These are phyloP conservation scores for Poeciliopsis occidentalis DNA, from an alignment of 2,113 vertebrate genomes.

Conservation along the genomic window DNA sequence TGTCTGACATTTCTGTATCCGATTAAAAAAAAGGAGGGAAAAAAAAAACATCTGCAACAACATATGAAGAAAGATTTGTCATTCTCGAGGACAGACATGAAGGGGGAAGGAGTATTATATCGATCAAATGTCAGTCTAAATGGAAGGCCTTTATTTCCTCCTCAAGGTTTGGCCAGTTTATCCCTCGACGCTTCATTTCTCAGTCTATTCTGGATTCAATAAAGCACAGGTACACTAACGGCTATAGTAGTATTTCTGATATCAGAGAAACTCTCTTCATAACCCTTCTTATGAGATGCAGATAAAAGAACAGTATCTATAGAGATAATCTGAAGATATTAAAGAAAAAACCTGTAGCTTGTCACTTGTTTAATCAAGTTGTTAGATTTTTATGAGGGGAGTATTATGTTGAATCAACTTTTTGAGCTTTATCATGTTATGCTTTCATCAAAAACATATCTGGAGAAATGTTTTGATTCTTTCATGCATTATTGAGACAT, in stretches of 20 bases:
- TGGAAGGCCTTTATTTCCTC: conserved; percentile 2
- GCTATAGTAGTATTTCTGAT: conserved; percentile 28
- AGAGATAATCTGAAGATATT: neutral
- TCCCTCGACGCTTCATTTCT: neutral
- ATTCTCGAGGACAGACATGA: conserved; percentile 6
- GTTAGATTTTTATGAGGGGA: neutral
- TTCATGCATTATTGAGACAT: too few species aligned
- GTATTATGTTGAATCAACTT: too few species aligned
- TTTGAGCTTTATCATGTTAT: too few species aligned
- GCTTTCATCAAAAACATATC: too few species aligned
- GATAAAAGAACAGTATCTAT: neutral
- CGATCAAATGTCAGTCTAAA: conserved; percentile 7
- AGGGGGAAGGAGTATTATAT: conserved; percentile 14
- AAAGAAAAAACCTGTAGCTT: neutral
- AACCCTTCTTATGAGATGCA: neutral
- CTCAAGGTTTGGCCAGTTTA: conserved; percentile 17
- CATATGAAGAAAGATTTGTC: conserved; percentile 18
- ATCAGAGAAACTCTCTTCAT: conserved; percentile 27
- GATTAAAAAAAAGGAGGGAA: neutral
- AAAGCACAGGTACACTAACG: conserved; percentile 3
- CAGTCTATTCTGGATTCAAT: conserved; percentile 8
- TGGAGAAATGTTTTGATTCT: too few species aligned
- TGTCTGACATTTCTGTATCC: conserved; percentile 23
- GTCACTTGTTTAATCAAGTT: neutral
- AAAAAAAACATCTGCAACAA: conserved; percentile 13